Base-by-base conservation (phyloP, 2,888 invertebrate genomes). In the Ceraclea dissimilis region DNA sequence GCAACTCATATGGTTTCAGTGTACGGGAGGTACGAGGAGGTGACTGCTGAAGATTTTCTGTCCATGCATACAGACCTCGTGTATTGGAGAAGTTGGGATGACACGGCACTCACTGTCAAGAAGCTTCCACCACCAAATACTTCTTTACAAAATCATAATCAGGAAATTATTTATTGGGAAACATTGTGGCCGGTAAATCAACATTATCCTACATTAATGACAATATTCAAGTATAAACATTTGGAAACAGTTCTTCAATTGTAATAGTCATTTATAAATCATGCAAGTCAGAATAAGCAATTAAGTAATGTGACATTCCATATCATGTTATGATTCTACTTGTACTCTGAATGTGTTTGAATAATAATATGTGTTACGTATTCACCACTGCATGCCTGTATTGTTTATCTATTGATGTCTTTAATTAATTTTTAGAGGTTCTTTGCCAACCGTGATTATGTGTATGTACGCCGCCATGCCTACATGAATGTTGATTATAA, bases 171-270 rank as follows among this genome's bases (percentile, higher is more conserved):
- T 56, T 92, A 93, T 65, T 93, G 93, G 93, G 91, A 92, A 73
- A 89, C 91, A 75, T 74, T 85, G 56, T 93, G 92, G 90, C 93
- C 93, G 63, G 88, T 89, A 70, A n/a, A n/a, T n/a, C n/a, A n/a
- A n/a, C n/a, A 76, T 82, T 75, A 54, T 26, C 16, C n/a, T n/a
- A n/a, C n/a, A n/a, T n/a, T n/a, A n/a, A n/a, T n/a, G n/a, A n/a
- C 17, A 19, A 2, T 17, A 51, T 43, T 43, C n/a, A n/a, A n/a
- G n/a, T n/a, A n/a, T n/a, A n/a, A n/a, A n/a, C n/a, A n/a, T n/a
- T n/a, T n/a, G n/a, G n/a, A n/a, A n/a, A n/a, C n/a, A n/a, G n/a
- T n/a, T n/a, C n/a, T n/a, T n/a, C n/a, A n/a, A n/a, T n/a, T n/a
- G n/a, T n/a, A n/a, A n/a, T n/a, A n/a, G n/a, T n/a, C n/a, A n/a